These are phyloP conservation scores for Chaetoderma sp. DNA, from an alignment of 2,888 invertebrate species.

Conservation along the genomic window DNA sequence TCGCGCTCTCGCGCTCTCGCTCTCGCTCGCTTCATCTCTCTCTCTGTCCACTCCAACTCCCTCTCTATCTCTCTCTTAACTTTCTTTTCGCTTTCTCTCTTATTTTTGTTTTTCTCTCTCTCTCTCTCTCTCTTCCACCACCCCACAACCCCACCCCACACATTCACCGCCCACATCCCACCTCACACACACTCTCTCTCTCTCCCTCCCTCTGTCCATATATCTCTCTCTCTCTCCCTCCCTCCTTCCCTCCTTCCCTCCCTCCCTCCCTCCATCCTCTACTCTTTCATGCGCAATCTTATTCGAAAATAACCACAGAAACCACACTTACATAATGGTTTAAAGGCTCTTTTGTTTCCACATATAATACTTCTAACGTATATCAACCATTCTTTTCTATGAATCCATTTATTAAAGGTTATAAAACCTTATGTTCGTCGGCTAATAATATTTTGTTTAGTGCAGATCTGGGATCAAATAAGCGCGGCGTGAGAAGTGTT, in stretches of 20 bases:
- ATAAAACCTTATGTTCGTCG: no score
- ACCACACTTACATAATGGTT: not conserved
- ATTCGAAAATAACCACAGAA: not conserved
- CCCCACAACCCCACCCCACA: not conserved
- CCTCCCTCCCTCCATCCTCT: not conserved
- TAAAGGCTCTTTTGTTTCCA: not conserved
- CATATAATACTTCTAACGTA: no score
- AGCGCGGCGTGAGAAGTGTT: no score
- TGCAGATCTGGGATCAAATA: no score
- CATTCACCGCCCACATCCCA: slow-evolving; percentile 18
- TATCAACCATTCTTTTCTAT: no score
- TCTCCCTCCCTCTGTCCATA: no score
- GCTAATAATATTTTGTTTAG: no score
- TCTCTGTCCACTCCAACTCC: not conserved
- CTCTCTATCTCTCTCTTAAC: not conserved
- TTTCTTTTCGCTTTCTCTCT: not conserved
- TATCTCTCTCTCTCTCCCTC: no score
- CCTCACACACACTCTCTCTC: not conserved
- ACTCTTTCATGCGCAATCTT: not conserved
- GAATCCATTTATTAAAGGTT: no score
- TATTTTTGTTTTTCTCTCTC: slow-evolving; percentile 10
- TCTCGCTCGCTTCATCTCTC: no score
- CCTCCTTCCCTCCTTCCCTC: not conserved
- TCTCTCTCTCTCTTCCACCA: not conserved
- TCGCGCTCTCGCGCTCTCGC: no score